Base-by-base conservation (phyloP, 2,888 invertebrate genomes). In the Agapostemon virescens region DNA sequence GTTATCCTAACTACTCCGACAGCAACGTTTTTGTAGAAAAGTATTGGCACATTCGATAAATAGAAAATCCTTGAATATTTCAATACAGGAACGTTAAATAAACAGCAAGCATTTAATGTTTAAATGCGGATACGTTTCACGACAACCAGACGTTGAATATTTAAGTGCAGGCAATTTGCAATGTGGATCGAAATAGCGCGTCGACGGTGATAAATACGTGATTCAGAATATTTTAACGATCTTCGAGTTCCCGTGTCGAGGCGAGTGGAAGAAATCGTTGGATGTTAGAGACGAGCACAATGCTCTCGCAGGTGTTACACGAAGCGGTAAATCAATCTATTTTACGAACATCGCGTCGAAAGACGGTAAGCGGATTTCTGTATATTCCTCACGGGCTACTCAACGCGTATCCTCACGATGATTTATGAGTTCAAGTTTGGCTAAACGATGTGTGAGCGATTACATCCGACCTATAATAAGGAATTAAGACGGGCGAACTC, bases 341-440 rank as follows among this genome's bases (percentile, higher is more conserved):
- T 80, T 67, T n/a, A 49, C 30, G 67, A 30, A 52, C 30, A 68
- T 36, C 61, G 61, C 20, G 69, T 58, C 74, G 61, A 80, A 79
- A 74, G 73, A 73, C 58, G 58, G 79, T 74, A 80, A 79, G 67
- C 78, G 69, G 67, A 67, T 68, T 68, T 77, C 78, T 64, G 30
- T 67, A 67, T 58, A 80, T 73, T 69, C 67, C 26, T 17, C 36
- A 20, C 42, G 55, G 69, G 61, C 58, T 79, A 74, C 66, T 69
- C 67, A 67, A 64, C 58, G 70, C 33, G 76, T 69, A 76, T 38
- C 55, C 55, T 40, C 72, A 2, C 26, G 40, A 42, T 74, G 80
- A 81, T 81, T 74, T 74, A 81, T 55, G 81, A 74, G n/a, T 74
- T 45, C 40, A 79, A 80, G n/a, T 81, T 81, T 38, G 49, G 61